These are phyloP conservation scores for Agonum fuliginosum DNA, from an alignment of 2,888 invertebrate species.

Conservation along the genomic window DNA sequence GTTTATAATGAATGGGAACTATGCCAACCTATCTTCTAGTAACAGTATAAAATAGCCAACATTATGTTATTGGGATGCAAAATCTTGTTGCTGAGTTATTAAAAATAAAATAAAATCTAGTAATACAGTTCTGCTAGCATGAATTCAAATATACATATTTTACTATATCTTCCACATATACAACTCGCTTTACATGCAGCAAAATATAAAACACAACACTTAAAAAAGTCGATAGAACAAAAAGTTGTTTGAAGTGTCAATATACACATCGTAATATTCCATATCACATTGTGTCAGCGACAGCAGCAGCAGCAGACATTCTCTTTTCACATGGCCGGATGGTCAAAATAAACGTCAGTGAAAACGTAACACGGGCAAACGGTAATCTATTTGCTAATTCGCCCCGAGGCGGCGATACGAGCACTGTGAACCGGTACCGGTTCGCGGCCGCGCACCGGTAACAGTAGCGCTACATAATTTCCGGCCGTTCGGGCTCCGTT, in stretches of 20 bases:
- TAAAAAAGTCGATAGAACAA: no score
- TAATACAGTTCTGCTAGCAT: no score
- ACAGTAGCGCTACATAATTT: slow-evolving; percentile 54
- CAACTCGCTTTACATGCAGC: no score
- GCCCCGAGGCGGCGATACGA: slow-evolving; percentile 45
- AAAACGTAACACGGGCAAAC: slow-evolving; percentile 33
- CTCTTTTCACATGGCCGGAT: not conserved
- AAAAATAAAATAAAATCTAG: no score
- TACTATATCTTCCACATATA: no score
- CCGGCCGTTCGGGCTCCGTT: slow-evolving; percentile 56
- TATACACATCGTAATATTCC: not conserved
- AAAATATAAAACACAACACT: no score
- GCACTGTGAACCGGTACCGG: slow-evolving; percentile 22
- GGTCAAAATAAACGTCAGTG: slow-evolving; percentile 21
- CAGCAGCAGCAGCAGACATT: not conserved
- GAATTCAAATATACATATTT: no score
- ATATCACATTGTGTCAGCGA: not conserved
- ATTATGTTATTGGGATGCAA: no score
- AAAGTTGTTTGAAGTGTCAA: not conserved
- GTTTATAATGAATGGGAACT: no score
- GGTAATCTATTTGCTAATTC: slow-evolving; percentile 57
- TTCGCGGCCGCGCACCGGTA: slow-evolving; percentile 3
- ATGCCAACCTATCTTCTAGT: no score
- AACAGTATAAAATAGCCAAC: no score
- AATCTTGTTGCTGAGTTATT: no score